Conservation (phyloP, 1,140 invertebrate species). For the Drosophila azteca region DNA sequence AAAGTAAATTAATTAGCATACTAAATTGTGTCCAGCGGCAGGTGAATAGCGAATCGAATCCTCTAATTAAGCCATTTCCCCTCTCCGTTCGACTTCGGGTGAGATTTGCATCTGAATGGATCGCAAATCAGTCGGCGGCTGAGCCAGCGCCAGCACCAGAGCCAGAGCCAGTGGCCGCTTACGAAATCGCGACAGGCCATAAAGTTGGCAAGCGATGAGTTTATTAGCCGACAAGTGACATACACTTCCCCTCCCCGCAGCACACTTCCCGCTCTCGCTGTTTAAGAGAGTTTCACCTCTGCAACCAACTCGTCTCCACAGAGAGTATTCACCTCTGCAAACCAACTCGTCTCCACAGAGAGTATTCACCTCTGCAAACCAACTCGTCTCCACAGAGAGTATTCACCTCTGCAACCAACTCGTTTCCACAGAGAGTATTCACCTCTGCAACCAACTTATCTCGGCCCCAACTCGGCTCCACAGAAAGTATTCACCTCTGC, state of each 20-base stretch:
- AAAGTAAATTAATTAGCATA: slow-evolving; percentile 41
- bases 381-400: too few relatives aligned
- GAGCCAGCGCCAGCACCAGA: too few relatives aligned
- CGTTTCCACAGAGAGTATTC: too few relatives aligned
- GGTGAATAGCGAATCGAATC: slow-evolving; percentile 31
- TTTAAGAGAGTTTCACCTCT: too few relatives aligned
- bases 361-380: too few relatives aligned
- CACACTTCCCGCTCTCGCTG: not conserved
- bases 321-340: too few relatives aligned
- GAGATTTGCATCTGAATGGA: slow-evolving; percentile 49
- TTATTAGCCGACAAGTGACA: slow-evolving; percentile 62
- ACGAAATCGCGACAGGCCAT: slow-evolving; percentile 55
- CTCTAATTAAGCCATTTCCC: slow-evolving; percentile 47
- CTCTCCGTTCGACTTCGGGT: slow-evolving; percentile 17
- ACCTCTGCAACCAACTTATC: too few relatives aligned
- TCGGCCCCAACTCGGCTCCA: too few relatives aligned
- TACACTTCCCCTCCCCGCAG: not conserved
- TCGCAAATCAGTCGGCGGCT: slow-evolving; percentile 26
- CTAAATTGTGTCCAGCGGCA: slow-evolving; percentile 20
- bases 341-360: too few relatives aligned
- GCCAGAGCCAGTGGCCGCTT: slow-evolving; percentile 10
- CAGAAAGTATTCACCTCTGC: too few relatives aligned
- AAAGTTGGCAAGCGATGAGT: slow-evolving; percentile 60
- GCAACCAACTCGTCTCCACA: too few relatives aligned
- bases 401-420: too few relatives aligned